Conservation (phyloP, 2,888 invertebrate genomes). For the Lasioglossum oenotherae region DNA sequence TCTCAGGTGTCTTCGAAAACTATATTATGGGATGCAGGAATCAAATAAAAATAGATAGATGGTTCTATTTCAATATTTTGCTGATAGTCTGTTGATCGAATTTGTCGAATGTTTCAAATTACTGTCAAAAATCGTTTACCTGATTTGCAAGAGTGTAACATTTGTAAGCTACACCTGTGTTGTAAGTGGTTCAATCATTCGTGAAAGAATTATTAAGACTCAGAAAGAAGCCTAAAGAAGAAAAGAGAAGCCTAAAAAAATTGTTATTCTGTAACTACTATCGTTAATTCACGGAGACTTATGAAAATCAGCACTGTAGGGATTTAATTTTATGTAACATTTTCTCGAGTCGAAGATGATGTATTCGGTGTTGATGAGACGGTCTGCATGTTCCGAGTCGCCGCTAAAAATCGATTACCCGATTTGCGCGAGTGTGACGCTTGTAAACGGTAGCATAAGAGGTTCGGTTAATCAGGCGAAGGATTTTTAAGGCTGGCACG, state of each 20-base stretch:
- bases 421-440: background rate
- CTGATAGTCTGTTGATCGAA: too few relatives aligned
- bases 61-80: too few relatives aligned
- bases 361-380: background rate
- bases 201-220: too few relatives aligned
- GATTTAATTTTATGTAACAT: background rate
- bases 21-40: background rate
- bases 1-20: background rate
- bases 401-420: background rate
- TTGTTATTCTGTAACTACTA: background rate
- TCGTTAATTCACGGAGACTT: background rate
- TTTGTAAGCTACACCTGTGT: too few relatives aligned
- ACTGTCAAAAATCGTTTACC: too few relatives aligned
- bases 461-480: conserved; percentile 17
- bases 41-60: background rate
- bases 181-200: too few relatives aligned
- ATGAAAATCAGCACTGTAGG: background rate
- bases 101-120: too few relatives aligned
- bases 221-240: too few relatives aligned
- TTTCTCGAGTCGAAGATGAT: background rate
- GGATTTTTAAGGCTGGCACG: conserved; percentile 49
- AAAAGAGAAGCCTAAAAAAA: background rate
- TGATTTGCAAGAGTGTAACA: too few relatives aligned
- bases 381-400: background rate
- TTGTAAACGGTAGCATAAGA: background rate